phyloP scores from a whole-genome alignment of 2,113 vertebrate genomes.

The Neopipo cinnamomea region DNA sequence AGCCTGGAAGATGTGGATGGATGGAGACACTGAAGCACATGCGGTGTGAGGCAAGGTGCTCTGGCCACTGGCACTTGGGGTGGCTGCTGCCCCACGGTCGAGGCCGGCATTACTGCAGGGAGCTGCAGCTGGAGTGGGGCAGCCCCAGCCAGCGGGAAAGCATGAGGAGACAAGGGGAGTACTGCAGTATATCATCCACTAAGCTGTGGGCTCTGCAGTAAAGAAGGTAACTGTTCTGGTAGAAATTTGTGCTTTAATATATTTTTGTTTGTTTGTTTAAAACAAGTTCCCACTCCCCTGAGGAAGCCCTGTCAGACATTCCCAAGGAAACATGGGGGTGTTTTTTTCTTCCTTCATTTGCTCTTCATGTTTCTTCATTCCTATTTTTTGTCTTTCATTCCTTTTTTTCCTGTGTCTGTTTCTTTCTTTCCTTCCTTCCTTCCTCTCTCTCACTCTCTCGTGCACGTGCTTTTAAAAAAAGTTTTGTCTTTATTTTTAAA shows the following conservation, averaged over 20 bases:
- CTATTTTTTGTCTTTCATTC: conserved; percentile 7
- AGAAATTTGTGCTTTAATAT: conserved; percentile 87
- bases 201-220: conserved; percentile 63
- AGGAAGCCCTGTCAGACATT: conserved; percentile 50
- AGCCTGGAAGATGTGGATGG: conserved; percentile 36
- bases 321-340: conserved; percentile 36
- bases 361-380: conserved; percentile 43
- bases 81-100: background rate
- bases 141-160: conserved; percentile 2
- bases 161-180: background rate
- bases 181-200: conserved; percentile 30
- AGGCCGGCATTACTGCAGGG: background rate
- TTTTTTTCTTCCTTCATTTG: background rate
- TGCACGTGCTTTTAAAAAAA: background rate
- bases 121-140: background rate
- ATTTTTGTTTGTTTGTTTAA: conserved; percentile 65
- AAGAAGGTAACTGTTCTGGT: conserved; percentile 78
- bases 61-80: background rate
- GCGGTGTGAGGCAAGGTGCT: background rate
- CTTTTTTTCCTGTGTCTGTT: conserved; percentile 34
- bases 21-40: conserved; percentile 63
- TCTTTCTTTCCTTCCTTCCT: conserved; percentile 33
- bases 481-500: conserved; percentile 3
- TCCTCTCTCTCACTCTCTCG: background rate
- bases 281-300: conserved; percentile 68